Conservation (phyloP, 2,888 invertebrate species). For the Atherix ibis region DNA sequence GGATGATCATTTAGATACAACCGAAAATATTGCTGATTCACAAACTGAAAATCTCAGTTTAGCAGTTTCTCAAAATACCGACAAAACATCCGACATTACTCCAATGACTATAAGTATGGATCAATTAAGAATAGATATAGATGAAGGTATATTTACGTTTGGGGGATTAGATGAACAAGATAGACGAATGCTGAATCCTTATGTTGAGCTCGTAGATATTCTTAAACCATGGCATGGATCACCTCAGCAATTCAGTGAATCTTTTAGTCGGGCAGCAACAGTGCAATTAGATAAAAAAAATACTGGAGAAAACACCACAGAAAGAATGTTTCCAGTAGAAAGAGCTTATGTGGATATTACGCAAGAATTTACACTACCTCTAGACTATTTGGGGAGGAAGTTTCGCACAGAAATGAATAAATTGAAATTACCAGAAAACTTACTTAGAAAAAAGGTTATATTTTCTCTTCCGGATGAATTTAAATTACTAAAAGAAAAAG, state of each 20-base stretch:
- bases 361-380: constrained; percentile 10
- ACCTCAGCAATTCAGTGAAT: too few relatives aligned
- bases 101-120: background rate
- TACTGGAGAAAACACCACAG: background rate
- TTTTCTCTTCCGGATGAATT: constrained; percentile 20
- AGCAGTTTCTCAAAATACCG: constrained; percentile 3
- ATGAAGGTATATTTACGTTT: constrained; percentile 24
- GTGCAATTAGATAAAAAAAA: too few relatives aligned
- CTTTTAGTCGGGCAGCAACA: too few relatives aligned
- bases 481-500: constrained; percentile 18
- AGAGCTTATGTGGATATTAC: constrained; percentile 15
- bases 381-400: constrained; percentile 11
- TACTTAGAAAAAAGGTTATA: constrained; percentile 12
- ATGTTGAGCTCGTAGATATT: constrained; percentile 20
- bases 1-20: too few relatives aligned
- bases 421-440: constrained; percentile 16
- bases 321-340: constrained; percentile 16
- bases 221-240: constrained; percentile 14
- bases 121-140: constrained; percentile 13
- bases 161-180: constrained; percentile 25
- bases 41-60: background rate
- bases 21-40: too few relatives aligned
- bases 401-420: constrained; percentile 15
- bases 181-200: constrained; percentile 19
- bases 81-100: background rate